phyloP scores from a whole-genome alignment of 2,888 invertebrate genomes.

The Sarcophaga caerulescens region DNA sequence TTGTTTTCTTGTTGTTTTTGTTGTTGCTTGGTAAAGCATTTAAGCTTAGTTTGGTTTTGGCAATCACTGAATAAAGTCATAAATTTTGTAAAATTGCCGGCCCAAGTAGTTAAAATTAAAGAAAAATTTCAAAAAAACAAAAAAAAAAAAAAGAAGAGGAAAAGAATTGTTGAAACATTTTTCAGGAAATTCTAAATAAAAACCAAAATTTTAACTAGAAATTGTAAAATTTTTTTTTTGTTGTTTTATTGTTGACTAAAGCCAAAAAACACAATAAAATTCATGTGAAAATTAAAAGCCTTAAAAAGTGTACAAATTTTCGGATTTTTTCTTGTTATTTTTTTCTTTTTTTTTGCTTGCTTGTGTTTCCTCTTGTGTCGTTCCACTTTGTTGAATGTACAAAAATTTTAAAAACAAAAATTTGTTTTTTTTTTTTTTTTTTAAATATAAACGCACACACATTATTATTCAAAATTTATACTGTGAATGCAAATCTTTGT shows the following conservation, averaged over 20 bases:
- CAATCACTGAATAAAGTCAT: slow-evolving; percentile 26
- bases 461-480: neutral
- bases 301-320: neutral
- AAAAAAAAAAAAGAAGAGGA: neutral
- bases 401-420: neutral
- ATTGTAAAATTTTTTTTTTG: neutral
- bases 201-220: neutral
- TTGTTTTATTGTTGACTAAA: neutral
- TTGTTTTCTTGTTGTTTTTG: slow-evolving; percentile 14
- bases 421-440: neutral
- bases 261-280: neutral
- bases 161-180: neutral
- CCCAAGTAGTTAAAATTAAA: neutral
- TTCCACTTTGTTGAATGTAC: slow-evolving; percentile 46
- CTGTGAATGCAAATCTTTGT: neutral
- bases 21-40: slow-evolving; percentile 3
- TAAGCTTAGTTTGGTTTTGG: slow-evolving; percentile 44
- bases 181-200: neutral
- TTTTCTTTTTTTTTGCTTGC: too few relatives aligned
- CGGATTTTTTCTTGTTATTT: neutral
- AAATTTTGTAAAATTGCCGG: neutral
- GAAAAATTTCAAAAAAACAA: neutral
- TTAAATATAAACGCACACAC: neutral
- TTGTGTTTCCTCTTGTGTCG: neutral
- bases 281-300: neutral